phyloP scores from a whole-genome alignment of 2,888 invertebrate genomes.

The Chesias legatella region DNA sequence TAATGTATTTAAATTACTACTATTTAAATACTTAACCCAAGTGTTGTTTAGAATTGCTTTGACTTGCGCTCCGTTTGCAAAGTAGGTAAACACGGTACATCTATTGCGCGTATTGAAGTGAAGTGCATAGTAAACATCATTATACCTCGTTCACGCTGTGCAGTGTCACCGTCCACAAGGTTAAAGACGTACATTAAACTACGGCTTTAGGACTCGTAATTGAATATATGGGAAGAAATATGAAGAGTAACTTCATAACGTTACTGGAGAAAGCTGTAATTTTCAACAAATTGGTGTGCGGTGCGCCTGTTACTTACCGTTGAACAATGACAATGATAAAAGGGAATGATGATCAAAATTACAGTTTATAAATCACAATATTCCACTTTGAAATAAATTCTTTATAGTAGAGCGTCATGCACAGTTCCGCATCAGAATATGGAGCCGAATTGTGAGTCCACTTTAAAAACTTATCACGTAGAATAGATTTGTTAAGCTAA shows the following conservation, averaged over 20 bases:
- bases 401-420: too few relatives aligned
- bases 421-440: too few relatives aligned
- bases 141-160: conserved; percentile 19
- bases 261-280: conserved; percentile 16
- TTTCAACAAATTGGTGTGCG: conserved; percentile 12
- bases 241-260: conserved; percentile 10
- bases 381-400: too few relatives aligned
- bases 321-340: conserved; percentile 8
- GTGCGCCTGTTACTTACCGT: conserved; percentile 4
- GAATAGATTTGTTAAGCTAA: too few relatives aligned
- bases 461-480: too few relatives aligned
- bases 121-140: conserved; percentile 38
- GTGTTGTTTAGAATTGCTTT: conserved; percentile 18
- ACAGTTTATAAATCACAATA: too few relatives aligned
- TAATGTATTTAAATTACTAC: conserved; percentile 11
- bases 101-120: conserved; percentile 33
- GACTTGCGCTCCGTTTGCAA: conserved; percentile 16
- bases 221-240: conserved; percentile 13
- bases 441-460: too few relatives aligned
- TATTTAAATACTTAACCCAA: conserved; percentile 6
- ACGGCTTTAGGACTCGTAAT: conserved; percentile 8
- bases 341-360: background rate
- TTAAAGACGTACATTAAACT: conserved; percentile 3
- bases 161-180: conserved; percentile 10
- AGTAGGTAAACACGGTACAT: conserved; percentile 27